Evolutionary conservation across 2,113 vertebrate species (phyloP).

Genomic region (Peucedramus taeniatus): DNA sequence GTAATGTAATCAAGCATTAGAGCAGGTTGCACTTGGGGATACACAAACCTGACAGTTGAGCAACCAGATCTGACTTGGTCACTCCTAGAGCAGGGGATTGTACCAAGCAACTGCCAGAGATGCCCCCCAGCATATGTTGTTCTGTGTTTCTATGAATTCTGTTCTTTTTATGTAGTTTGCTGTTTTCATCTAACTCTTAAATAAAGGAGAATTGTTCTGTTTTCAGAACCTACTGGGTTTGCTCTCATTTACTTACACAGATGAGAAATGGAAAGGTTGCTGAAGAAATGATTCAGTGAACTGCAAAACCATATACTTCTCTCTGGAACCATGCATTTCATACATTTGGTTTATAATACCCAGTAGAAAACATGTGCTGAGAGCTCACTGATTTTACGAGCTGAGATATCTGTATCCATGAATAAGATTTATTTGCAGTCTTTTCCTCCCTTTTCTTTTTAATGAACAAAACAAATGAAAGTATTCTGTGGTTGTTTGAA

Average conservation of each 20-base stretch:
- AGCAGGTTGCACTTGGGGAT: background rate
- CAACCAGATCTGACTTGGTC: background rate
- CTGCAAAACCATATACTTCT: slow-evolving; percentile 34
- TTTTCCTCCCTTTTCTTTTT: slow-evolving; percentile 46
- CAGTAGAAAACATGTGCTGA: slow-evolving; percentile 5
- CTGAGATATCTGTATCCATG: background rate
- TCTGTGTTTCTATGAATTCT: background rate
- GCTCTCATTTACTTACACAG: background rate
- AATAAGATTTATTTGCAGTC: slow-evolving; percentile 19
- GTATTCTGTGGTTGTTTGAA: background rate
- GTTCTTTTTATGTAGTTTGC: background rate
- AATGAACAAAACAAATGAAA: slow-evolving; percentile 41
- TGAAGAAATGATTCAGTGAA: slow-evolving; percentile 29
- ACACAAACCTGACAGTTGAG: background rate
- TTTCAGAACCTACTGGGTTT: background rate
- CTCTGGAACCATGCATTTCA: slow-evolving; percentile 14
- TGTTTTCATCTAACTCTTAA: background rate
- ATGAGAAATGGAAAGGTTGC: background rate
- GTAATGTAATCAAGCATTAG: background rate
- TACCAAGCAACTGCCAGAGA: too few relatives aligned
- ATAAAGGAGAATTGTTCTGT: background rate
- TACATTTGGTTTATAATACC: slow-evolving; percentile 5
- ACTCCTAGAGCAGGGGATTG: accelerated
- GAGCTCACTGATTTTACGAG: slow-evolving; percentile 13
- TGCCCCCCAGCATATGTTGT: background rate